phyloP scores from a whole-genome alignment of 2,113 vertebrate species.

The Himantopus leucocephalus region DNA sequence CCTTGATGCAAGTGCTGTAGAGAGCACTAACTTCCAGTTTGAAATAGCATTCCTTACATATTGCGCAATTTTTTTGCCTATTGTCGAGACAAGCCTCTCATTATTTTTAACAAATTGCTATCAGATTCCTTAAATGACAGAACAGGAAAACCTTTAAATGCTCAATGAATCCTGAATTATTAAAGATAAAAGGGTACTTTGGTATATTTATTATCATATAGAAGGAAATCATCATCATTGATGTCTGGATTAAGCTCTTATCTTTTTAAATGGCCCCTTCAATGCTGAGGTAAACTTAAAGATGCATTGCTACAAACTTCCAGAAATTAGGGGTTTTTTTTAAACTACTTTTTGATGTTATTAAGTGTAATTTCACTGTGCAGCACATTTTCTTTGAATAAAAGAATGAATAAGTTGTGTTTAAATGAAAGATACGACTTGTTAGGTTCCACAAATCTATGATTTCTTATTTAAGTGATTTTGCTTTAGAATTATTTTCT shows the following conservation, averaged over 20 bases:
- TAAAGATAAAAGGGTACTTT: slow-evolving; percentile 75
- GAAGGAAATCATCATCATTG: slow-evolving; percentile 57
- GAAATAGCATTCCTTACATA: background rate
- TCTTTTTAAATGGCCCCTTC: slow-evolving; percentile 59
- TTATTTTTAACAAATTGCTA: slow-evolving; percentile 63
- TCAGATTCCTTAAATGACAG: slow-evolving; percentile 68
- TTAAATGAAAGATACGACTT: background rate
- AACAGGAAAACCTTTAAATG: slow-evolving; percentile 69
- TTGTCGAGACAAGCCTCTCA: background rate
- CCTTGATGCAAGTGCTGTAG: background rate
- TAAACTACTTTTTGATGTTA: background rate
- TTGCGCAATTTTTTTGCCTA: background rate
- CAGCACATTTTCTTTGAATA: background rate
- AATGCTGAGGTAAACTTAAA: slow-evolving; percentile 40
- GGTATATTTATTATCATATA: slow-evolving; percentile 68
- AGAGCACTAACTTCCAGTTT: background rate
- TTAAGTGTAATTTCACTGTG: background rate
- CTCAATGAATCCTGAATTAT: slow-evolving; percentile 72
- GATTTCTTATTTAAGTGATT: background rate
- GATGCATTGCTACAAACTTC: slow-evolving; percentile 25
- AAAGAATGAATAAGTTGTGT: background rate
- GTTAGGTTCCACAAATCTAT: background rate
- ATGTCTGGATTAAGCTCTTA: slow-evolving; percentile 67
- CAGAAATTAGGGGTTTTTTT: background rate
- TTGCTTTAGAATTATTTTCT: background rate